Conservation (phyloP, 2,113 vertebrate genomes). For the Polypterus bichir region DNA sequence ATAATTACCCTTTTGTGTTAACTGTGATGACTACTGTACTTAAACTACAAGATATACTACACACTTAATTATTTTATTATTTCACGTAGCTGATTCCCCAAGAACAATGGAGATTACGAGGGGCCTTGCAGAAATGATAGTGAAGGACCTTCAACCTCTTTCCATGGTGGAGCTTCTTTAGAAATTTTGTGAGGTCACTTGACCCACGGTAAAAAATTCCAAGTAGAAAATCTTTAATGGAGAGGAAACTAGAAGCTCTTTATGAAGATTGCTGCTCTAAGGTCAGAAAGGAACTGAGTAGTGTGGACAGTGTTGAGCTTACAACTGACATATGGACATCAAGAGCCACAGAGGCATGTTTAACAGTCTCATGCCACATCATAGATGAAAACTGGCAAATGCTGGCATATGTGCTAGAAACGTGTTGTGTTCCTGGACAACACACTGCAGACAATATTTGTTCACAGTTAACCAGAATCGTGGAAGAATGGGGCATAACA, state of each 20-base stretch:
- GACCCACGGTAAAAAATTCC: constrained; percentile 13
- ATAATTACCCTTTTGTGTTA: constrained; percentile 7
- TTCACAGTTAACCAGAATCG: too few relatives aligned
- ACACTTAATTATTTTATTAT: constrained; percentile 9
- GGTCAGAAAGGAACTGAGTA: too few relatives aligned
- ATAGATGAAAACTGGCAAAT: too few relatives aligned
- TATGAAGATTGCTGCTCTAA: constrained; percentile 17
- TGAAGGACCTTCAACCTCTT: constrained; percentile 16
- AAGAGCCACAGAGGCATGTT: too few relatives aligned
- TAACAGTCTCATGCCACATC: too few relatives aligned
- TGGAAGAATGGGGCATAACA: too few relatives aligned
- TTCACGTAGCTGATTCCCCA: constrained; percentile 17
- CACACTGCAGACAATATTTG: too few relatives aligned
- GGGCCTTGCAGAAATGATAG: constrained; percentile 19
- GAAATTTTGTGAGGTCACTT: too few relatives aligned
- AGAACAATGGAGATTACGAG: constrained; percentile 19
- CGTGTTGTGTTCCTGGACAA: too few relatives aligned
- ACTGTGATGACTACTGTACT: constrained; percentile 11
- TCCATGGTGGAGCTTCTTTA: constrained; percentile 16
- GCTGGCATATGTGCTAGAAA: too few relatives aligned
- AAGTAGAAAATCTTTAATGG: constrained; percentile 17
- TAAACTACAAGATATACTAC: constrained; percentile 8
- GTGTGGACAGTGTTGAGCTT: too few relatives aligned
- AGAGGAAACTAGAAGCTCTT: constrained; percentile 12
- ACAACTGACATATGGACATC: too few relatives aligned